Evolutionary conservation across 2,113 vertebrate genomes (phyloP).

Genomic region (Lichenostomus cassidix): DNA sequence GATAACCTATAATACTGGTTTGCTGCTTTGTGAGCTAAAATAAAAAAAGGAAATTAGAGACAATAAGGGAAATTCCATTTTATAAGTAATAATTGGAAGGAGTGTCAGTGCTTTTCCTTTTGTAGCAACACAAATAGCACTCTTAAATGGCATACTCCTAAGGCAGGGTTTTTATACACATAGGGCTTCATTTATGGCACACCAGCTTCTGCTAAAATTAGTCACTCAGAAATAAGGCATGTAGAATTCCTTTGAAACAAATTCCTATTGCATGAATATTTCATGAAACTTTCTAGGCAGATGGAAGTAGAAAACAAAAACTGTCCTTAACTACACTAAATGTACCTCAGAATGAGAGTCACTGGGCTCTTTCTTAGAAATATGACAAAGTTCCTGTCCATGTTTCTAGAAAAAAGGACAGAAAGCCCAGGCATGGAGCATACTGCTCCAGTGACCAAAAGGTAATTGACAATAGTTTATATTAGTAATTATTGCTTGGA

Average conservation of each 20-base stretch:
- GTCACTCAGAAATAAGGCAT: neutral
- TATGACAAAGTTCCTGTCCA: neutral
- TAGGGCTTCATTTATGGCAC: neutral
- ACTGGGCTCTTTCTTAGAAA: neutral
- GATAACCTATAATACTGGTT: neutral
- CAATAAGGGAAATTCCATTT: neutral
- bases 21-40: neutral
- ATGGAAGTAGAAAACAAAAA: conserved; percentile 7
- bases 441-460: neutral
- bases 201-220: conserved; percentile 1
- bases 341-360: neutral
- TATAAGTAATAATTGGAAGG: neutral
- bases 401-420: neutral
- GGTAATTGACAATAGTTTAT: neutral
- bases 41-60: neutral
- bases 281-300: neutral
- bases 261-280: neutral
- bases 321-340: neutral
- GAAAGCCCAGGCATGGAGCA: neutral
- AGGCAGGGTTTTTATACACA: neutral
- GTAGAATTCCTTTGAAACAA: neutral
- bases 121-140: neutral
- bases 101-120: neutral
- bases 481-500: neutral
- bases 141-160: neutral